A percentile compares a stretch with the other conserved stretches of the same genome.
Conservation (phyloP, 2,113 vertebrate genomes). For the Sinocyclocheilus anophthalmus region DNA sequence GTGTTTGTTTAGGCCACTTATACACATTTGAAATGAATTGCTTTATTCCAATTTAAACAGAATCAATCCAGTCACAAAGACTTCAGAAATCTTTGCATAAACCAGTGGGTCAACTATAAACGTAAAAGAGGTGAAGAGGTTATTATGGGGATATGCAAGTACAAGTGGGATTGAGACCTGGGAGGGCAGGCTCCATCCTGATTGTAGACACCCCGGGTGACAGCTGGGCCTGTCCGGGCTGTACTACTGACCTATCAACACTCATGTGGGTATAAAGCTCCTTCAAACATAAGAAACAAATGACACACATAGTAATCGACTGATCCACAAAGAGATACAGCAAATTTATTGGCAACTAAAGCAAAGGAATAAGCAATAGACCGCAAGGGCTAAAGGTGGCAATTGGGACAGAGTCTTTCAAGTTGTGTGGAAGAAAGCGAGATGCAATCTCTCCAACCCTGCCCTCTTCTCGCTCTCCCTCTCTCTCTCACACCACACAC, state of each 20-base stretch:
- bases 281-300: slow-evolving; percentile 64
- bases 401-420: slow-evolving; percentile 8
- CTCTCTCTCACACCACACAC: background rate
- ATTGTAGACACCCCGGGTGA: slow-evolving; percentile 88
- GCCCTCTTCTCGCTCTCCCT: background rate
- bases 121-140: background rate
- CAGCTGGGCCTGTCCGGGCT: slow-evolving; percentile 84
- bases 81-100: background rate
- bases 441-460: background rate
- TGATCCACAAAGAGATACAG: slow-evolving; percentile 6
- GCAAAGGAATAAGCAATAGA: background rate
- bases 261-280: slow-evolving; percentile 66
- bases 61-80: background rate
- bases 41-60: background rate
- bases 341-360: background rate
- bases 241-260: slow-evolving; percentile 78
- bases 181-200: slow-evolving; percentile 81
- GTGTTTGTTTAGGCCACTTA: background rate
- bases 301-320: slow-evolving; percentile 37
- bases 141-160: background rate
- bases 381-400: background rate
- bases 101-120: background rate
- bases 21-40: background rate
- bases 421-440: background rate
- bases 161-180: slow-evolving; percentile 76